Evolutionary conservation across 2,113 vertebrate species (phyloP).

Genomic region (Copsychus sechellarum): DNA sequence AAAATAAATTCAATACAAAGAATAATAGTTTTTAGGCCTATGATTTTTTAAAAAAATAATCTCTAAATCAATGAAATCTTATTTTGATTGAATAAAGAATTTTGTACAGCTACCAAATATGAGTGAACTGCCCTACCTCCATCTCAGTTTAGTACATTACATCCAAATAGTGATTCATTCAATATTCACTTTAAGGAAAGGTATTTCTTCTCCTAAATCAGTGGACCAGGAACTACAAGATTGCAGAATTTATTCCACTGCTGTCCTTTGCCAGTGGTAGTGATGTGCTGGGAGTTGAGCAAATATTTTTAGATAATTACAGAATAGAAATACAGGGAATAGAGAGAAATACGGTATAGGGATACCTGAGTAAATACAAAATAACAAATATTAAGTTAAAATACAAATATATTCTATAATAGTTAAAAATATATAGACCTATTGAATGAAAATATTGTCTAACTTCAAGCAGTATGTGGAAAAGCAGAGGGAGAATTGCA

Average conservation of each 20-base stretch:
- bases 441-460: neutral
- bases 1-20: neutral
- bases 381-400: neutral
- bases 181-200: neutral
- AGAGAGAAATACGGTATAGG: neutral
- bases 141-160: neutral
- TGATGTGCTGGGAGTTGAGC: neutral
- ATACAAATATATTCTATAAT: neutral
- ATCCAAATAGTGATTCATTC: neutral
- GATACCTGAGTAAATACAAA: neutral
- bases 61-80: neutral
- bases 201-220: neutral
- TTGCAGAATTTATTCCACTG: neutral
- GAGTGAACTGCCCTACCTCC: neutral
- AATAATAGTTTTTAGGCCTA: neutral
- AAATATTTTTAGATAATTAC: neutral
- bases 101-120: neutral
- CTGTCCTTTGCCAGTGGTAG: neutral
- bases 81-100: neutral
- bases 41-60: neutral
- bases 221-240: neutral
- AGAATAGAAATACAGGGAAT: neutral
- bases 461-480: neutral
- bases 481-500: neutral
- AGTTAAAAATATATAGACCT: neutral